These are phyloP conservation scores for Herpailurus yagouaroundi DNA, from an alignment of 2,113 vertebrate genomes.

Conservation along the genomic window DNA sequence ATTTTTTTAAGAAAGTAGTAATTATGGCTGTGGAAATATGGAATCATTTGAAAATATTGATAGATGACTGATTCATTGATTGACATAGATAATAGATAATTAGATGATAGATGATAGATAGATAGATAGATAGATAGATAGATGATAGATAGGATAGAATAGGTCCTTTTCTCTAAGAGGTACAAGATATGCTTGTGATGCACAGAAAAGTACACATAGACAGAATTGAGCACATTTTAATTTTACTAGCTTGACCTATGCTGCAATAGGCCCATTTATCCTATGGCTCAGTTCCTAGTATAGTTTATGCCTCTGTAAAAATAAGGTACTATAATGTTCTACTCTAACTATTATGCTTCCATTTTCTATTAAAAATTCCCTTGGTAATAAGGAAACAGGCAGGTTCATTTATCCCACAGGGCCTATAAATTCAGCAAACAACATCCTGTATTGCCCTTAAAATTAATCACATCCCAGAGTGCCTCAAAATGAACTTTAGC, in stretches of 20 bases:
- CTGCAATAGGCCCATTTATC: slow-evolving; percentile 8
- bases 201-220: neutral
- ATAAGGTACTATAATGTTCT: slow-evolving; percentile 50
- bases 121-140: neutral
- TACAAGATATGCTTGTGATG: neutral
- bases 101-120: neutral
- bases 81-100: neutral
- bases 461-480: slow-evolving; percentile 64
- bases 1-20: neutral
- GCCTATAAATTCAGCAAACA: slow-evolving; percentile 46
- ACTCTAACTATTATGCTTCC: slow-evolving; percentile 14
- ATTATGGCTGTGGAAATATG: neutral
- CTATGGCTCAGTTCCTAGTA: neutral
- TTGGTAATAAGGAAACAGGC: slow-evolving; percentile 45
- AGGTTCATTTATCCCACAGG: slow-evolving; percentile 28
- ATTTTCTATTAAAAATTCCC: slow-evolving; percentile 53
- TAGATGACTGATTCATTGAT: neutral
- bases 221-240: neutral
- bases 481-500: slow-evolving; percentile 62
- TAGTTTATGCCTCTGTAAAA: slow-evolving; percentile 27
- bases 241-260: slow-evolving; percentile 47
- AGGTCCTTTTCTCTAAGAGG: neutral
- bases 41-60: neutral
- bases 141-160: neutral
- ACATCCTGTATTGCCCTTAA: slow-evolving; percentile 40